Percentiles rank a stretch among this genome's conserved stretches.
Conservation (phyloP, 2,888 invertebrate genomes). For the Callosobruchus maculatus region DNA sequence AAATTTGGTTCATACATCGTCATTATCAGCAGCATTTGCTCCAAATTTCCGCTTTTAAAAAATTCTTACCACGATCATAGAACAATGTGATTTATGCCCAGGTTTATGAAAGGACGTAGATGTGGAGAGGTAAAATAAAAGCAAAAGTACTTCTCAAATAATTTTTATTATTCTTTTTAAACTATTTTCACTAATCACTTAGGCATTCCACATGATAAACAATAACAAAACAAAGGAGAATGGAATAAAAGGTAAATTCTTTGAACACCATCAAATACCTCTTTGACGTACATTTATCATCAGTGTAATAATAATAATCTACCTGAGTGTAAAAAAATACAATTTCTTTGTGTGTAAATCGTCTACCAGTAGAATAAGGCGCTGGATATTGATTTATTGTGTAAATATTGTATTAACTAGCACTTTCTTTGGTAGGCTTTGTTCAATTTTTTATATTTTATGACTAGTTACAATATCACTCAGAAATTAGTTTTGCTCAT, state of each 20-base stretch:
- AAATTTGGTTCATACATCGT: too few species aligned
- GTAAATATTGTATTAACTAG: conserved; percentile 35
- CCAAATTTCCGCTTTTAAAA: too few species aligned
- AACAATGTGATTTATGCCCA: too few species aligned
- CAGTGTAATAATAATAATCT: conserved; percentile 6
- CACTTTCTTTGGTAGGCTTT: conserved; percentile 45
- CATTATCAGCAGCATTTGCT: too few species aligned
- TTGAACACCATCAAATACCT: neutral
- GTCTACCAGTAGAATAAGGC: conserved; percentile 31
- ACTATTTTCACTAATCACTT: neutral
- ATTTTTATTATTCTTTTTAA: neutral
- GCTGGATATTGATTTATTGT: conserved; percentile 21
- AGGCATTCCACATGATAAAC: neutral
- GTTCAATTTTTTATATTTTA: conserved; percentile 31
- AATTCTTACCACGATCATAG: too few species aligned
- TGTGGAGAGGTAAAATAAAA: too few species aligned
- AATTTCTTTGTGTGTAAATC: conserved; percentile 38
- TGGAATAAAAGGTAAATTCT: neutral
- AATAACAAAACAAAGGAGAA: neutral
- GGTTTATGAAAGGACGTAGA: too few species aligned
- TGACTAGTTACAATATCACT: conserved; percentile 47
- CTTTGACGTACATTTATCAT: neutral
- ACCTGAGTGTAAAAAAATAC: conserved; percentile 45
- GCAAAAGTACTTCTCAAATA: neutral
- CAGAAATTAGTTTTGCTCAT: conserved; percentile 22